These are phyloP conservation scores for Drosophila leonis DNA, from an alignment of 2,888 invertebrate species.

Conservation along the genomic window DNA sequence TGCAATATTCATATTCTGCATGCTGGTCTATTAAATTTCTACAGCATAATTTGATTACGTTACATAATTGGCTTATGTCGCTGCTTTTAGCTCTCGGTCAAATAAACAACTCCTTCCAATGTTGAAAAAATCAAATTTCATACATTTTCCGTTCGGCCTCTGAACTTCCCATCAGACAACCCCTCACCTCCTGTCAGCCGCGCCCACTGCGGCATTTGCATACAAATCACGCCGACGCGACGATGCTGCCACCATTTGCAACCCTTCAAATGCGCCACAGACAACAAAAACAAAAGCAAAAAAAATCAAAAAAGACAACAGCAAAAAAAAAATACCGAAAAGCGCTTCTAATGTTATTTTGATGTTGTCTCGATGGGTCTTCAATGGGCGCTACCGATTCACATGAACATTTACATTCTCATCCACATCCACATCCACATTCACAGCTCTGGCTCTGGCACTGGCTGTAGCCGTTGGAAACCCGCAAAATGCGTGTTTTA, in stretches of 20 bases:
- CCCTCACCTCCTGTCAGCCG: background rate
- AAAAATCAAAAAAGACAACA: slow-evolving; percentile 9
- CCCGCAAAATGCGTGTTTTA: slow-evolving; percentile 84
- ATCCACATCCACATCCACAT: background rate
- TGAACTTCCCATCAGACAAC: slow-evolving; percentile 1
- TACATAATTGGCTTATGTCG: slow-evolving; percentile 67
- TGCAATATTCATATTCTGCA: background rate
- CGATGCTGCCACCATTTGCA: slow-evolving; percentile 45
- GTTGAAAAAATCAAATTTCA: slow-evolving; percentile 65
- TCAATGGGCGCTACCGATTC: slow-evolving; percentile 64
- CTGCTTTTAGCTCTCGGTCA: slow-evolving; percentile 46
- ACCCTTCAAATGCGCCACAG: slow-evolving; percentile 70
- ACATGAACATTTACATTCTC: slow-evolving; percentile 21
- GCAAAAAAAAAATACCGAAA: slow-evolving; percentile 40
- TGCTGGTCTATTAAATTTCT: slow-evolving; percentile 6
- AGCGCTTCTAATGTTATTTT: slow-evolving; percentile 75
- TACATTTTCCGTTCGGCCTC: slow-evolving; percentile 23
- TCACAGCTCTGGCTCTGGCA: background rate
- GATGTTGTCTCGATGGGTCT: slow-evolving; percentile 80
- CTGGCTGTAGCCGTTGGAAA: slow-evolving; percentile 61
- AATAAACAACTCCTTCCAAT: slow-evolving; percentile 17
- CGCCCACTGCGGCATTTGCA: slow-evolving; percentile 59
- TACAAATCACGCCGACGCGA: slow-evolving; percentile 62
- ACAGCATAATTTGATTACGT: slow-evolving; percentile 64
- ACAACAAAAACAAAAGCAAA: slow-evolving; percentile 10